Conservation (phyloP, 2,888 invertebrate species). For the Diarsia brunnea region DNA sequence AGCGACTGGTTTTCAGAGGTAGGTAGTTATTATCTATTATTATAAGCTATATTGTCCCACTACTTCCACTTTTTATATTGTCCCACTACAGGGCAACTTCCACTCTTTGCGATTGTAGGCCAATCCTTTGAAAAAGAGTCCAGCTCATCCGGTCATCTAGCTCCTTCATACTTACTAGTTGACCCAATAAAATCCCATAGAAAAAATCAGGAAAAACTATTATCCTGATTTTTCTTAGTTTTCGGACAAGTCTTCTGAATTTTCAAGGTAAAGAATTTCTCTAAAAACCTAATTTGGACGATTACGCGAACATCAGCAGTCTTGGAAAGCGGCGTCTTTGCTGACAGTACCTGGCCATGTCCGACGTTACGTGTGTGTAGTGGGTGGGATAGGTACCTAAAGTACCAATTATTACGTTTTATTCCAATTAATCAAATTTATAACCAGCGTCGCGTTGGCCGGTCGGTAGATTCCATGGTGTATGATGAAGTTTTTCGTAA, state of each 20-base stretch:
- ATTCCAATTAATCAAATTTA: slow-evolving; percentile 21
- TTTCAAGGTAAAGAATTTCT: background rate
- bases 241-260: background rate
- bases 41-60: too few species aligned
- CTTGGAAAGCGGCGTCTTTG: background rate
- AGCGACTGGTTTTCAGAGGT: background rate
- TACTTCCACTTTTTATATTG: too few species aligned
- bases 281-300: background rate
- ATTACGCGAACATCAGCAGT: background rate
- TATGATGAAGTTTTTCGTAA: slow-evolving; percentile 36
- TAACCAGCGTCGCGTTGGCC: slow-evolving; percentile 1
- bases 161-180: background rate
- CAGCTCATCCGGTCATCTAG: too few species aligned
- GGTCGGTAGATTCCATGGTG: background rate
- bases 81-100: too few species aligned
- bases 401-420: slow-evolving; percentile 13
- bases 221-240: background rate
- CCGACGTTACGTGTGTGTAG: slow-evolving; percentile 9
- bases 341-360: background rate
- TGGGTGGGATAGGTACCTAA: background rate
- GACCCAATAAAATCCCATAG: background rate
- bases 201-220: background rate
- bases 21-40: too few species aligned
- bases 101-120: too few species aligned
- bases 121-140: too few species aligned